phyloP scores from a whole-genome alignment of 1,140 invertebrate species.

The Drosophila lacteicornis region DNA sequence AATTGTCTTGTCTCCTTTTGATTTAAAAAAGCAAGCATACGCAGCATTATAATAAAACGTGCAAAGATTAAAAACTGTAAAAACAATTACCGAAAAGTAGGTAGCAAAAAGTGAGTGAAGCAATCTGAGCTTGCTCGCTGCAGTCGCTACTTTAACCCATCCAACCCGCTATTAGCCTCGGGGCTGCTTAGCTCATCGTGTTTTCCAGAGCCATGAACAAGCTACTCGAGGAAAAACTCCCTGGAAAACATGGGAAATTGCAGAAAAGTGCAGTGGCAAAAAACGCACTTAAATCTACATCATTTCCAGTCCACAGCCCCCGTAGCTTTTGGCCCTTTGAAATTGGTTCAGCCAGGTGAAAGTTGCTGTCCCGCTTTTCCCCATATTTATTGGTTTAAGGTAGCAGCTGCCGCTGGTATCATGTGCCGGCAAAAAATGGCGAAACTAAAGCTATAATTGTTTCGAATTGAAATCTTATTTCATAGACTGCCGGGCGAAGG shows the following conservation, averaged over 20 bases:
- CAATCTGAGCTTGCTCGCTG: constrained; percentile 37
- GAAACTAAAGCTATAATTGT: constrained; percentile 54
- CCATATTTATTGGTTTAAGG: constrained; percentile 29
- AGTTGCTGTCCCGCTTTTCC: constrained; percentile 16
- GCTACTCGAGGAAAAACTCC: constrained; percentile 27
- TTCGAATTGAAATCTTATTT: constrained; percentile 44
- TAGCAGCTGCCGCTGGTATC: constrained; percentile 40
- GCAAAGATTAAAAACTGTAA: constrained; percentile 27
- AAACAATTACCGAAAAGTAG: constrained; percentile 41
- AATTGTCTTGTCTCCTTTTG: constrained; percentile 13
- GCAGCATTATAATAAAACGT: constrained; percentile 8
- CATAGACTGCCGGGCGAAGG: constrained; percentile 25
- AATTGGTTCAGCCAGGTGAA: constrained; percentile 48
- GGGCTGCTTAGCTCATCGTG: constrained; percentile 66
- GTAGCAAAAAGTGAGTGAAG: constrained; percentile 9
- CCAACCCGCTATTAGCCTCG: constrained; percentile 22
- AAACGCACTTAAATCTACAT: constrained; percentile 80
- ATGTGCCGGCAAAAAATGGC: constrained; percentile 43
- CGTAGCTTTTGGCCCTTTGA: constrained; percentile 28
- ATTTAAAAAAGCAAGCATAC: constrained; percentile 13
- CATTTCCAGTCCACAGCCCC: constrained; percentile 69
- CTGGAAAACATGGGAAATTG: constrained; percentile 52
- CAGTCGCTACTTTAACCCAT: constrained; percentile 31
- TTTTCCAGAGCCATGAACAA: constrained; percentile 78
- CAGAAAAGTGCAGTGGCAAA: constrained; percentile 57